These are phyloP conservation scores for Semibalanus balanoides DNA, from an alignment of 1,140 invertebrate species.

Conservation along the genomic window DNA sequence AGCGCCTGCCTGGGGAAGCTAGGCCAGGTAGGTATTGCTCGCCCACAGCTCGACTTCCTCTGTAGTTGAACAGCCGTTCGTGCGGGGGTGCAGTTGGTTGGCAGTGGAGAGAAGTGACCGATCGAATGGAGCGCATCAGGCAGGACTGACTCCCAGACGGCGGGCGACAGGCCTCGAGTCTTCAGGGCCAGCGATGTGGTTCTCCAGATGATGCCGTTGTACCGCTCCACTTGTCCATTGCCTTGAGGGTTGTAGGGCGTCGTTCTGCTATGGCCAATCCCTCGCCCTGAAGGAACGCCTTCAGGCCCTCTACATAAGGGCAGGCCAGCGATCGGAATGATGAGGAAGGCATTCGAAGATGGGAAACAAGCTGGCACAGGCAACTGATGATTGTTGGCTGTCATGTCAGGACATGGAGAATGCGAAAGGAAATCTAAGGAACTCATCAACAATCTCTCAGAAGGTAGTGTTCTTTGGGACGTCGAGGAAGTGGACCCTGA, in stretches of 20 bases:
- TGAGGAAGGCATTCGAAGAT: conserved; percentile 20
- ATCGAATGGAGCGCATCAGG: conserved; percentile 14
- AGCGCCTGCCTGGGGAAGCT: too few species aligned
- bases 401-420: conserved; percentile 21
- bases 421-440: conserved; percentile 26
- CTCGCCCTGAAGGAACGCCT: conserved; percentile 9
- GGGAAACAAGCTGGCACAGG: conserved; percentile 18
- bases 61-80: conserved; percentile 13
- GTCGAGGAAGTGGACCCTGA: conserved; percentile 23
- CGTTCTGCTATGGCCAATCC: conserved; percentile 17
- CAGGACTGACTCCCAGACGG: conserved; percentile 13
- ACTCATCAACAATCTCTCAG: conserved; percentile 25
- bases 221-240: conserved; percentile 17
- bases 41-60: conserved; percentile 6
- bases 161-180: background rate
- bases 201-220: conserved; percentile 21
- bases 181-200: conserved; percentile 15
- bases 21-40: too few species aligned
- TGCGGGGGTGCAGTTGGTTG: conserved; percentile 15
- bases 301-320: conserved; percentile 21
- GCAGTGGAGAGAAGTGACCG: conserved; percentile 14
- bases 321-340: conserved; percentile 20
- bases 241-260: conserved; percentile 15
- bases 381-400: conserved; percentile 19
- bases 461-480: conserved; percentile 21